Evolutionary conservation across 2,113 vertebrate genomes (phyloP).

Genomic region (Phaethornis superciliosus): DNA sequence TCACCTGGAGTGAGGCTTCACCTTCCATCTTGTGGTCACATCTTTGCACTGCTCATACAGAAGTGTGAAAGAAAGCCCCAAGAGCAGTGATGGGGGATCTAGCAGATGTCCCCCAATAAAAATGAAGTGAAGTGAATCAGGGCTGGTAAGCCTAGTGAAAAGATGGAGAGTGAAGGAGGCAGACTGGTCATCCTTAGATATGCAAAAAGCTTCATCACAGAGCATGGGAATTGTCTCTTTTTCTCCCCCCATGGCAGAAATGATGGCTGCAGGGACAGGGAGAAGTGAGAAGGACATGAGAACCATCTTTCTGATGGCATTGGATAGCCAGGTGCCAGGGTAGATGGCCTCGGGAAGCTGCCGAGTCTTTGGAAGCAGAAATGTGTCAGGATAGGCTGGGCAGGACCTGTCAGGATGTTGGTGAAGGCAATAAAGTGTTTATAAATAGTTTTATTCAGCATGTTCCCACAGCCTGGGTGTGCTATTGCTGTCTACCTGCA

Average conservation of each 20-base stretch:
- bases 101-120: fast-evolving
- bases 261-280: background rate
- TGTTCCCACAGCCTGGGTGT: background rate
- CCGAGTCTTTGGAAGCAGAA: background rate
- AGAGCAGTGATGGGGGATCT: background rate
- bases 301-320: background rate
- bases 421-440: background rate
- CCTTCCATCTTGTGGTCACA: background rate
- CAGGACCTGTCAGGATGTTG: background rate
- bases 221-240: background rate
- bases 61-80: background rate
- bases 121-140: background rate
- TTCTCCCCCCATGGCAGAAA: background rate
- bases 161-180: background rate
- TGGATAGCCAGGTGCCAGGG: background rate
- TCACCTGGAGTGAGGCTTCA: background rate
- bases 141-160: background rate
- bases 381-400: background rate
- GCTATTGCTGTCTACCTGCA: background rate
- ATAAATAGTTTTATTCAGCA: background rate
- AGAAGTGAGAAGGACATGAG: background rate
- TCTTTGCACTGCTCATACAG: background rate
- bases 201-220: background rate
- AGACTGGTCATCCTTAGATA: background rate
- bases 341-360: background rate